phyloP scores from a whole-genome alignment of 2,888 invertebrate genomes.

The Meghimatium bilineatum region DNA sequence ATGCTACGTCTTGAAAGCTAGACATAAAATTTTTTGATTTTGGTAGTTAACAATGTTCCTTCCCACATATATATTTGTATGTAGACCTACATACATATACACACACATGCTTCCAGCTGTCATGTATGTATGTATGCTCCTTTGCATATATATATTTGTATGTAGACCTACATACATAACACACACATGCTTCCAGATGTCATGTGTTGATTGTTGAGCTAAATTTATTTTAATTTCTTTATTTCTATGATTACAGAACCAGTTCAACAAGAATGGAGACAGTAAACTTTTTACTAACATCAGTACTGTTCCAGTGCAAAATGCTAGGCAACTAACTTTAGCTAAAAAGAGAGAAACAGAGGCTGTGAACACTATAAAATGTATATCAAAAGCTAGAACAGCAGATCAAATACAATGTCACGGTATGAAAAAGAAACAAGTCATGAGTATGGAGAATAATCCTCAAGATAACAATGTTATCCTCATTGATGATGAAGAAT shows the following conservation, averaged over 20 bases:
- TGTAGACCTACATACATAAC: too few relatives aligned
- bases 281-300: conserved; percentile 54
- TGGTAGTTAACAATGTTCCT: too few relatives aligned
- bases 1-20: too few relatives aligned
- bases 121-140: too few relatives aligned
- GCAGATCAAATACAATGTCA: background rate
- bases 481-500: conserved; percentile 15
- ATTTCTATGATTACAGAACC: conserved; percentile 37
- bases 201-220: background rate
- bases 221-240: conserved; percentile 3
- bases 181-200: background rate
- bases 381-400: background rate
- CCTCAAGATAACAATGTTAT: conserved; percentile 10
- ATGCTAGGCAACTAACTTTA: background rate
- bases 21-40: too few relatives aligned
- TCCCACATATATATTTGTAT: too few relatives aligned
- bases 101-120: too few relatives aligned
- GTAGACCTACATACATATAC: too few relatives aligned
- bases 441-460: background rate
- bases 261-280: conserved; percentile 37
- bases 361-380: background rate
- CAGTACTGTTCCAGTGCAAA: background rate
- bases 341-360: background rate
- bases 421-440: background rate
- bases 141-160: too few relatives aligned